These are phyloP conservation scores for Leucophora obtusa DNA, from an alignment of 2,888 invertebrate genomes.

Conservation along the genomic window DNA sequence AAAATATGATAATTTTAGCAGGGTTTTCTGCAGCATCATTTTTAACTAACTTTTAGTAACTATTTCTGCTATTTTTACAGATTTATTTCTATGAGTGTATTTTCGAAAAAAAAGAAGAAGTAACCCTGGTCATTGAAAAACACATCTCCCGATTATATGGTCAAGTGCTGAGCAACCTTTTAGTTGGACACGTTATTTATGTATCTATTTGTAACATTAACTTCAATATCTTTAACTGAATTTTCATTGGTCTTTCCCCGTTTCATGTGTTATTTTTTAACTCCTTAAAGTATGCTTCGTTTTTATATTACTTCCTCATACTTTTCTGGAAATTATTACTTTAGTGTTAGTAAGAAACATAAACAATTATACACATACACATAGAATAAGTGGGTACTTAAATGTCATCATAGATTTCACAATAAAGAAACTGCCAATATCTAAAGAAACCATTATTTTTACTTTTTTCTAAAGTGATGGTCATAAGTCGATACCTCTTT, in stretches of 20 bases:
- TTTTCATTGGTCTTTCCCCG: not conserved
- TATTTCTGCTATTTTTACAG: too few relatives aligned
- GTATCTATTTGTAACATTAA: not conserved
- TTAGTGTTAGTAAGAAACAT: not conserved
- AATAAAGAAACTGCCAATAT: conserved; percentile 1
- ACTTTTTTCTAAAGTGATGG: not conserved
- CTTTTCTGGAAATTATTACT: conserved; percentile 21
- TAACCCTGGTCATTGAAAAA: too few relatives aligned
- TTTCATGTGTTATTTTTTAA: conserved; percentile 19
- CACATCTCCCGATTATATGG: too few relatives aligned
- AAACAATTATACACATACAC: not conserved
- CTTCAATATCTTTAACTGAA: not conserved
- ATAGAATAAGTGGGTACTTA: conserved; percentile 45
- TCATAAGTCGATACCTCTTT: too few relatives aligned
- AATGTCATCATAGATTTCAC: conserved; percentile 52
- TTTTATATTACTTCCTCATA: conserved; percentile 23
- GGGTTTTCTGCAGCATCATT: too few relatives aligned
- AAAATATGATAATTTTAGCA: too few relatives aligned
- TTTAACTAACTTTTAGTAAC: too few relatives aligned
- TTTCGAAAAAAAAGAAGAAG: too few relatives aligned
- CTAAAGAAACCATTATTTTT: conserved; percentile 44
- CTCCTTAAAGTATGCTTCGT: conserved; percentile 20
- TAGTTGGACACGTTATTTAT: too few relatives aligned
- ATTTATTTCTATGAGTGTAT: too few relatives aligned
- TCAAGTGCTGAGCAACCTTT: too few relatives aligned